Evolutionary conservation across 2,888 invertebrate genomes (phyloP).

Genomic region (Stomorhina lunata): DNA sequence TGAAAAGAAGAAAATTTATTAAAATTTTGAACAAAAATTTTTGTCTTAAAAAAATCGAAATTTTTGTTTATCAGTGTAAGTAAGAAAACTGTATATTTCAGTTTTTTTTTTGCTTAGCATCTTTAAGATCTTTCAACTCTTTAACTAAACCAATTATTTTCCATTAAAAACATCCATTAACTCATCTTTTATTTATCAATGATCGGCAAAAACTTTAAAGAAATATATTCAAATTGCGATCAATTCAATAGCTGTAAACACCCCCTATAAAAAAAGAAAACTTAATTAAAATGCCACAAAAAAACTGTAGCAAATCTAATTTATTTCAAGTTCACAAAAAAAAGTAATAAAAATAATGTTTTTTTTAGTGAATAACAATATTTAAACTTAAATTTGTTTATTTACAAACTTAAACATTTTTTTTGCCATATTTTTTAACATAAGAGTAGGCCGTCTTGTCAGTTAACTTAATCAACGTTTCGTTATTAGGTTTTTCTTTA

Average conservation of each 20-base stretch:
- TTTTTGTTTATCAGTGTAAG: too few species aligned
- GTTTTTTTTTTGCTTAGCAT: too few species aligned
- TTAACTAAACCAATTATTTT: too few species aligned
- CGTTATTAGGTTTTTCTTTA: too few species aligned
- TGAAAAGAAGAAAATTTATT: too few species aligned
- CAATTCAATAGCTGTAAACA: not conserved
- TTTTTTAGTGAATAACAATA: too few species aligned
- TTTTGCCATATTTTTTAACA: not conserved
- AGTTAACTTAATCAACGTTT: not conserved
- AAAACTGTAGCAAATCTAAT: constrained; percentile 24
- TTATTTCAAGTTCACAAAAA: constrained; percentile 35
- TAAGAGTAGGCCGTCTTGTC: constrained; percentile 26
- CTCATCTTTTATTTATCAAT: not conserved
- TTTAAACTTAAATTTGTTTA: too few species aligned
- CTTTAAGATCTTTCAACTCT: too few species aligned
- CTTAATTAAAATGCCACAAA: not conserved
- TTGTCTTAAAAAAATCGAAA: too few species aligned
- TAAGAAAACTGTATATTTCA: too few species aligned
- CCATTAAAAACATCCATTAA: too few species aligned
- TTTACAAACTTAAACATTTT: constrained; percentile 19
- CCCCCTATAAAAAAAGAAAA: not conserved
- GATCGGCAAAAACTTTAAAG: not conserved
- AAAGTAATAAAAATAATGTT: not conserved
- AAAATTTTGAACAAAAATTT: too few species aligned
- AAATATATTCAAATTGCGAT: not conserved